phyloP scores from a whole-genome alignment of 2,113 vertebrate species.

The Cricetomys ansorgei region DNA sequence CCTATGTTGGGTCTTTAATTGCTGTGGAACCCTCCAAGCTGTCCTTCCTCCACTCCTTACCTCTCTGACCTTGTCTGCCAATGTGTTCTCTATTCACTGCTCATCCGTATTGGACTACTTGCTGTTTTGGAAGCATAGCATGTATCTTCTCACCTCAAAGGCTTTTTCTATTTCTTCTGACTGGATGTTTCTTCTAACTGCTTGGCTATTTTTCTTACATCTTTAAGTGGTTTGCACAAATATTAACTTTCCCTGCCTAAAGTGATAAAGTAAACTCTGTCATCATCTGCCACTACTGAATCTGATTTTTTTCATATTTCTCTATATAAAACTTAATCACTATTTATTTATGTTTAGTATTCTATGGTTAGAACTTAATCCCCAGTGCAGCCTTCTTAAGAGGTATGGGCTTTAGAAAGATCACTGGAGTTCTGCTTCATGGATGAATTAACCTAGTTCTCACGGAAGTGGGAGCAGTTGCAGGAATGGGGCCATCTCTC shows the following conservation, averaged over 20 bases:
- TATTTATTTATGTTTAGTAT: background rate
- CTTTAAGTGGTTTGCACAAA: background rate
- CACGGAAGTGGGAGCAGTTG: no score
- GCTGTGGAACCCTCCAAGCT: no score
- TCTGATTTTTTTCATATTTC: background rate
- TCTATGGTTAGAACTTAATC: background rate
- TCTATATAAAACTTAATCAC: background rate
- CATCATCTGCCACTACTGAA: background rate
- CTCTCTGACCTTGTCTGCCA: background rate
- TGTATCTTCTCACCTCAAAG: fast-evolving
- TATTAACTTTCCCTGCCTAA: background rate
- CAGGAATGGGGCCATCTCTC: background rate
- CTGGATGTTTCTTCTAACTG: background rate
- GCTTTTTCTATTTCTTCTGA: background rate
- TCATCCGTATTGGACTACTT: background rate
- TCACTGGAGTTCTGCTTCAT: background rate
- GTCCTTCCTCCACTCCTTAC: background rate
- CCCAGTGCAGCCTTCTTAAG: background rate
- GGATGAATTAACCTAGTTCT: background rate
- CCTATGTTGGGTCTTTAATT: background rate
- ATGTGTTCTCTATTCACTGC: background rate
- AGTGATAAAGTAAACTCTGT: background rate
- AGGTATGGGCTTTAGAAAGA: background rate
- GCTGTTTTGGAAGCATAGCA: background rate
- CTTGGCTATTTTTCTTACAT: background rate